Conservation (phyloP, 2,888 invertebrate genomes). For the Caenorhabditis auriculariae region DNA sequence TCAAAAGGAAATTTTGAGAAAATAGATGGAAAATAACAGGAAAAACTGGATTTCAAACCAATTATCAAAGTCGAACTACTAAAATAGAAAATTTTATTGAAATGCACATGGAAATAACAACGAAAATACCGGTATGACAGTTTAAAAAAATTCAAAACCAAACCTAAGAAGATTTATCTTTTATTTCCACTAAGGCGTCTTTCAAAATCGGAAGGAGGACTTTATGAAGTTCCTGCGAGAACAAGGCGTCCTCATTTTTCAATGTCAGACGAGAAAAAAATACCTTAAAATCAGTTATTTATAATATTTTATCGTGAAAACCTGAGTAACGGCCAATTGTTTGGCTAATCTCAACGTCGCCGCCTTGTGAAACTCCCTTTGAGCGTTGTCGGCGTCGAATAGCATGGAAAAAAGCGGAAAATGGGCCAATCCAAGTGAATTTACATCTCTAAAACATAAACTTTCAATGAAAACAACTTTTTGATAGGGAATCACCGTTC, state of each 20-base stretch:
- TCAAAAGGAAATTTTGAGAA: too few relatives aligned
- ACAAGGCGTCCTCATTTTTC: slow-evolving; percentile 30
- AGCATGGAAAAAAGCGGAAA: slow-evolving; percentile 35
- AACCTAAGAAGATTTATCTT: too few relatives aligned
- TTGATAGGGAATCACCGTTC: slow-evolving; percentile 8
- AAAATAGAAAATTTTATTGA: too few relatives aligned
- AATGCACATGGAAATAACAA: too few relatives aligned
- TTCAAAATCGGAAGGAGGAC: slow-evolving; percentile 19
- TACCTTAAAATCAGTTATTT: slow-evolving; percentile 16
- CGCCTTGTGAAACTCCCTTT: slow-evolving; percentile 22
- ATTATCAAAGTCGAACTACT: too few relatives aligned
- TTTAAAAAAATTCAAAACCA: too few relatives aligned
- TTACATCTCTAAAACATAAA: slow-evolving; percentile 17
- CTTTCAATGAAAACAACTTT: neutral
- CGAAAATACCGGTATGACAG: too few relatives aligned
- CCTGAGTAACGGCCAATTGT: slow-evolving; percentile 18
- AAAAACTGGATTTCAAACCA: too few relatives aligned
- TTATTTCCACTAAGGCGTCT: too few relatives aligned
- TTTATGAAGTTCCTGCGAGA: slow-evolving; percentile 28
- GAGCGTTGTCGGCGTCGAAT: slow-evolving; percentile 25
- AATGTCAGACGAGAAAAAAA: slow-evolving; percentile 37
- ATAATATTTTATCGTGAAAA: neutral
- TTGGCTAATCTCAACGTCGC: slow-evolving; percentile 20
- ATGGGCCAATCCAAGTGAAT: slow-evolving; percentile 24
- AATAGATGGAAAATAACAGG: too few relatives aligned